phyloP scores from a whole-genome alignment of 2,888 invertebrate species.

The Pristionchus japonicus region DNA sequence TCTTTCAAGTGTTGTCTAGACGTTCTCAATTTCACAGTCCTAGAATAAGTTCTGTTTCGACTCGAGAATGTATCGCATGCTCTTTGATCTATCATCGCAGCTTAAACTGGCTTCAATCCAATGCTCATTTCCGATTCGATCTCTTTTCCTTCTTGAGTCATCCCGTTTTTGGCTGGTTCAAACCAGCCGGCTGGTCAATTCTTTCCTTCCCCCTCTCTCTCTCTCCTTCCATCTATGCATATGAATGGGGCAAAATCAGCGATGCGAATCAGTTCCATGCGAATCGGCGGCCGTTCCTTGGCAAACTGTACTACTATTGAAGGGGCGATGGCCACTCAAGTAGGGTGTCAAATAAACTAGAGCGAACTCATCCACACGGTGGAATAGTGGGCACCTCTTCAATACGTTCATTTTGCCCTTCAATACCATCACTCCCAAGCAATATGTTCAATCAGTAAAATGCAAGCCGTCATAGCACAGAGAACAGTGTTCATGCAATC shows the following conservation, averaged over 20 bases:
- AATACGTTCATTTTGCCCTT: background rate
- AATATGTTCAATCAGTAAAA: background rate
- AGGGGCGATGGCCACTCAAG: background rate
- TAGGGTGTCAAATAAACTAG: background rate
- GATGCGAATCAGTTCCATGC: background rate
- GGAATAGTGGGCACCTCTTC: background rate
- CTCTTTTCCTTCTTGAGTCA: background rate
- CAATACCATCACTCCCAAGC: too few species aligned
- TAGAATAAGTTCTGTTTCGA: too few species aligned
- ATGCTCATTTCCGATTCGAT: slow-evolving; percentile 24
- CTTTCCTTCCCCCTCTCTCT: background rate
- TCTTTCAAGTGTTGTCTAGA: background rate
- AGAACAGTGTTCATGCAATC: too few species aligned
- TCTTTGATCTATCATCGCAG: too few species aligned
- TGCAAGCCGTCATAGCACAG: too few species aligned
- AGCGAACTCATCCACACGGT: background rate
- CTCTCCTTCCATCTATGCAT: slow-evolving; percentile 1
- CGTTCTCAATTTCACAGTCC: too few species aligned
- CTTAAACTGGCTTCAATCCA: background rate
- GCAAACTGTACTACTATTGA: background rate
- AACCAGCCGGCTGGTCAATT: slow-evolving; percentile 27
- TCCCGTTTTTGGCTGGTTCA: background rate
- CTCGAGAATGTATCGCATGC: too few species aligned
- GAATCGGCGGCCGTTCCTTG: background rate
- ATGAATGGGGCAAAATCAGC: slow-evolving; percentile 1